phyloP scores from a whole-genome alignment of 2,888 invertebrate genomes.

The Ormyrus nitidulus region DNA sequence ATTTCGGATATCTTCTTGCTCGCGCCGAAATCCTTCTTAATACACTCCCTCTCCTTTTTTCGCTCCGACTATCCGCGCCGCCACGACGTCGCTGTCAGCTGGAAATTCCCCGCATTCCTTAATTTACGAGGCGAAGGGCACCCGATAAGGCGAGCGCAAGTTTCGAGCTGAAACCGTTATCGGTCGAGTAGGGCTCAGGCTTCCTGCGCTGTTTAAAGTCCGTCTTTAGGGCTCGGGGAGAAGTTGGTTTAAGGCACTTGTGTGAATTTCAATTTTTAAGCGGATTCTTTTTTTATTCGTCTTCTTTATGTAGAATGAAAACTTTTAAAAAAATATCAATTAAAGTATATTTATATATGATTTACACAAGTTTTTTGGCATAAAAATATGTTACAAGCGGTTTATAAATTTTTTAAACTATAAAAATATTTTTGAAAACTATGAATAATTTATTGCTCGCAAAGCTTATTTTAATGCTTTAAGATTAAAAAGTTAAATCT shows the following conservation, averaged over 20 bases:
- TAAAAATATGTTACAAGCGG: too few species aligned
- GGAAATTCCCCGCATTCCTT: slow-evolving; percentile 1
- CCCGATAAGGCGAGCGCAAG: neutral
- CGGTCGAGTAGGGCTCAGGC: slow-evolving; percentile 11
- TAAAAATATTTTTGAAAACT: too few species aligned
- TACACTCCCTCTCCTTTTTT: neutral
- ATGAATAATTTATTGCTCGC: too few species aligned
- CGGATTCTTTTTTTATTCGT: neutral
- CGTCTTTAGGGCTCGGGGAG: neutral
- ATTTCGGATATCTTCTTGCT: slow-evolving; percentile 41
- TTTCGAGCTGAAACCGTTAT: slow-evolving; percentile 16
- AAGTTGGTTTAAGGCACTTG: too few species aligned
- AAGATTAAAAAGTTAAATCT: too few species aligned
- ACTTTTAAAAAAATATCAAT: too few species aligned
- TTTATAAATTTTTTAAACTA: too few species aligned
- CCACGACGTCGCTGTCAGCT: neutral
- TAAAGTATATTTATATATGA: too few species aligned
- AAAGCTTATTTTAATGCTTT: too few species aligned
- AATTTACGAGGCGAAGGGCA: slow-evolving; percentile 16
- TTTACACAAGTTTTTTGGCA: too few species aligned
- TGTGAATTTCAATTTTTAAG: neutral
- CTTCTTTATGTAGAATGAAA: too few species aligned
- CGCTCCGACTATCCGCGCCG: neutral
- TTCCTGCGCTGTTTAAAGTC: neutral
- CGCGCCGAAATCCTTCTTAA: slow-evolving; percentile 32